phyloP scores from a whole-genome alignment of 2,113 vertebrate species.

The Dasyurus viverrinus region DNA sequence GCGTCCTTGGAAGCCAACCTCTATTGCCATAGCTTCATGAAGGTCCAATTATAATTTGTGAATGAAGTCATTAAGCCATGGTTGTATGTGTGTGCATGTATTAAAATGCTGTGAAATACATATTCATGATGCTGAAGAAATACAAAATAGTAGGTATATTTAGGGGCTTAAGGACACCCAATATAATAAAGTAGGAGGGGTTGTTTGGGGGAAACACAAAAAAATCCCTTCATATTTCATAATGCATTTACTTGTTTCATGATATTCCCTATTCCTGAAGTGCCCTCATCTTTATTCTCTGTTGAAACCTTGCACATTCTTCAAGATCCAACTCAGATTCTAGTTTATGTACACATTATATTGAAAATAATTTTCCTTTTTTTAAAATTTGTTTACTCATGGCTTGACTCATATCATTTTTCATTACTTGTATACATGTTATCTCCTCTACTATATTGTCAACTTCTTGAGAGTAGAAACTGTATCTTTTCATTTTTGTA shows the following conservation, averaged over 20 bases:
- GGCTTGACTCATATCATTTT: not conserved
- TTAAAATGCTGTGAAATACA: not conserved
- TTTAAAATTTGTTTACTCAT: not conserved
- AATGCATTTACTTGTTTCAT: not conserved
- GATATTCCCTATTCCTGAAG: not conserved
- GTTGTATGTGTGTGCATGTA: not conserved
- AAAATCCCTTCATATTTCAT: not conserved
- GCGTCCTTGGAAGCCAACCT: constrained; percentile 11
- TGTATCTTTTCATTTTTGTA: not conserved
- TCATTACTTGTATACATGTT: not conserved
- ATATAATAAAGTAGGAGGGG: not conserved
- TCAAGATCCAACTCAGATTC: not conserved
- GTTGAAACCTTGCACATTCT: not conserved
- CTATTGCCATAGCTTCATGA: not conserved
- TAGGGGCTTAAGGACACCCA: not conserved
- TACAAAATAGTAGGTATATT: not conserved
- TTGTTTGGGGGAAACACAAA: not conserved
- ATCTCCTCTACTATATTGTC: not conserved
- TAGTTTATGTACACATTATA: not conserved
- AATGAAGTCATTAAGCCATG: not conserved
- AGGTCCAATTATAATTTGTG: not conserved
- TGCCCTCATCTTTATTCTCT: not conserved
- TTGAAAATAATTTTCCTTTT: not conserved
- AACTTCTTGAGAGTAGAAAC: not conserved
- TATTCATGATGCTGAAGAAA: not conserved